Conservation (phyloP, 2,888 invertebrate species). For the Metalampra italica region DNA sequence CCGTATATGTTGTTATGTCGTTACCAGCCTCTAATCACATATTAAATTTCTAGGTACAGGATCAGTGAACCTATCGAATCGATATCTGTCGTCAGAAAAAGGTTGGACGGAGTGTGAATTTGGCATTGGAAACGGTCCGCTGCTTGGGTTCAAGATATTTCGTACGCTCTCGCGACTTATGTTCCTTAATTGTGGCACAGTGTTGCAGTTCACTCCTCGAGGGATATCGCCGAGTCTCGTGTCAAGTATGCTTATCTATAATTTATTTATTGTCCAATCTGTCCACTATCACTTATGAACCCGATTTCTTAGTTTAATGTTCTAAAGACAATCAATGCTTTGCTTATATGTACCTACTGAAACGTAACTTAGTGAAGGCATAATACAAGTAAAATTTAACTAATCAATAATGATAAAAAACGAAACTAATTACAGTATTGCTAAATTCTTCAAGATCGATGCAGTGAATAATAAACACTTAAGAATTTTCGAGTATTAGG, state of each 20-base stretch:
- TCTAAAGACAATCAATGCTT: too few species aligned
- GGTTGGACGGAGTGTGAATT: slow-evolving; percentile 93
- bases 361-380: too few species aligned
- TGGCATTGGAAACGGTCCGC: slow-evolving; percentile 91
- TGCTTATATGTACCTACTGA: too few species aligned
- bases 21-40: too few species aligned
- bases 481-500: too few species aligned
- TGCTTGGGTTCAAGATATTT: slow-evolving; percentile 87
- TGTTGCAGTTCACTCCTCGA: slow-evolving; percentile 86
- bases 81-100: slow-evolving; percentile 88
- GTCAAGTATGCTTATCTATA: slow-evolving; percentile 80
- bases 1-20: not conserved
- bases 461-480: too few species aligned
- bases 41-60: slow-evolving; percentile 79
- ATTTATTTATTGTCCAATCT: not conserved
- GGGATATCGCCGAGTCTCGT: slow-evolving; percentile 88
- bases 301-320: too few species aligned
- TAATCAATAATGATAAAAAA: too few species aligned
- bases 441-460: too few species aligned
- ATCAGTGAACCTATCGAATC: slow-evolving; percentile 86
- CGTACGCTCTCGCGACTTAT: slow-evolving; percentile 84
- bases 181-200: slow-evolving; percentile 87
- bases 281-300: too few species aligned
- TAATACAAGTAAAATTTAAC: too few species aligned
- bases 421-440: too few species aligned